Evolutionary conservation across 2,797 vertebrate species (phyloP), one percentile per base, ranked within the genome.

Genomic region (Siniperca obscura): DNA sequence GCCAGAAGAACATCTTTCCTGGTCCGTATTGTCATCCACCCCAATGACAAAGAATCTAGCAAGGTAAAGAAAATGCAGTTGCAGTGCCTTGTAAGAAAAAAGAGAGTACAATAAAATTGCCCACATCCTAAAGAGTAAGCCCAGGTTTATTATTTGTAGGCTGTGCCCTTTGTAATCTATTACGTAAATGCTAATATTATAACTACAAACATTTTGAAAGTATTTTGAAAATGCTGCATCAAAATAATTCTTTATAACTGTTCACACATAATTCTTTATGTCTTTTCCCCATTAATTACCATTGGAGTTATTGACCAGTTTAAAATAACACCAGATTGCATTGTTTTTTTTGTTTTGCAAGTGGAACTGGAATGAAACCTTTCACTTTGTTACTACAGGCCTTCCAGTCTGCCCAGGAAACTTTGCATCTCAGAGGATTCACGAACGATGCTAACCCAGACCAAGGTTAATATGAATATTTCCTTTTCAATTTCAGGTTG

Each of bases 11-110:
- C 71, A 7, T n/a, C 89, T n/a, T 82, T 92, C 59, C 57, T 85
- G 38, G 68, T 95, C 53, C 82, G 85, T 7, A 11, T 94, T 22
- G 74, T 94, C 21, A 66, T 94, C 73, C 91, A 93, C 55, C 86
- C 91, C 21, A 81, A 0, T 8, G 87, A 93, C 80, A 93, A 84
- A 81, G 81, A 91, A 12, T 90, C 91, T 3, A 66, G 82, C 50
- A 87, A 91, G 90, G 95, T 94, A 82, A 88, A 70, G 42, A 25
- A 57, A 73, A 40, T 40, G 3, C 40, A 13, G 10, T 1, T n/a
- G 11, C 8, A 21, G 0, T 60, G 13, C 22, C 12, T 52, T 50
- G 5, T 22, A 9, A 46, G 21, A 36, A 50, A 22, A 66, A 13
- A 21, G 3, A 19, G 17, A 2, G 52, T 48, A 16, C 10, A 62